Base-by-base conservation (phyloP, 2,888 invertebrate genomes). In the Copidosoma aretas region DNA sequence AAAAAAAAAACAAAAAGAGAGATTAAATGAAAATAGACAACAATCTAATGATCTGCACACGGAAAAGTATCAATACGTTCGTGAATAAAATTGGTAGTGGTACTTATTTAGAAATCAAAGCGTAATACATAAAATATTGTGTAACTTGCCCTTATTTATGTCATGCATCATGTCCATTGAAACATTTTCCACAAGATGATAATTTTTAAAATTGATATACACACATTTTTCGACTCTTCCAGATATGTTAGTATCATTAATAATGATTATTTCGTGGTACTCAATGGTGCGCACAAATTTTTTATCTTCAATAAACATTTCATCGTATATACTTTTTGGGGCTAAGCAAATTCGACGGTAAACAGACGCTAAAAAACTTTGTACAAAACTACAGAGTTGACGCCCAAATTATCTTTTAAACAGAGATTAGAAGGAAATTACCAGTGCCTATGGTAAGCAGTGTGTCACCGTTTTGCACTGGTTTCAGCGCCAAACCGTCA, bases 31-130 rank as follows among this genome's bases (percentile, higher is more conserved):
- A n/a, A n/a, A n/a, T n/a, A n/a, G n/a, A n/a, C n/a, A n/a, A n/a
- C n/a, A n/a, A n/a, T 22, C 14, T 62, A 24, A 24, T n/a, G n/a
- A 39, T 62, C 46, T 43, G 41, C 43, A n/a, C 41, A 65, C 4
- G 53, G n/a, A 43, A 65, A 65, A 41, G 25, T 65, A 53, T 65
- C 53, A 1, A 59, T 65, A 53, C 24, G 21, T 59, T 65, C n/a
- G 8, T 65, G 49, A 22, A 65, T 10, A 15, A 54, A 19, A 32
- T 32, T 8, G 8, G 8, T 32, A 5, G 32, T 32, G 8, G 8
- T 3, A 32, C 3, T 10, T 52, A 1, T 52, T 52, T 32, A 5
- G 32, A 32, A 8, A 32, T 32, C 32, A 32, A 32, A 32, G 8
- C 8, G 4, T 32, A 32, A 32, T 8, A 65, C 39, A 25, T 53